A percentile compares a stretch with the other conserved stretches of the same genome.
phyloP scores from a whole-genome alignment of 2,113 vertebrate species.

The Sylvietta virens region DNA sequence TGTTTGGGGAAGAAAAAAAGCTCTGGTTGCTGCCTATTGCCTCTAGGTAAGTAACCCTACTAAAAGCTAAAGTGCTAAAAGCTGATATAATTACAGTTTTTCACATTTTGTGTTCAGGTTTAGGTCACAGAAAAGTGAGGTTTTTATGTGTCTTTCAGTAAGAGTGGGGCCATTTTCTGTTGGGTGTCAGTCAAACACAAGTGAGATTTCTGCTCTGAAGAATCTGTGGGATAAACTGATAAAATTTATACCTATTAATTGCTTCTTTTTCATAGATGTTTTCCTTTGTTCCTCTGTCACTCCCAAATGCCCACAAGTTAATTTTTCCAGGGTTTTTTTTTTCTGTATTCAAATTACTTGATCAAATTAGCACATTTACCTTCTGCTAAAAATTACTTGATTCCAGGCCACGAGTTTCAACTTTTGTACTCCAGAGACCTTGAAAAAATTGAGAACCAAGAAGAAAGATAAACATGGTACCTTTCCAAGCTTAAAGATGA shows the following conservation, averaged over 20 bases:
- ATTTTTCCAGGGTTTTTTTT: background rate
- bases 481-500: background rate
- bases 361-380: background rate
- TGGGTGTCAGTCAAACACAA: background rate
- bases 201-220: background rate
- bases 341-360: background rate
- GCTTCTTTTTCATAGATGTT: background rate
- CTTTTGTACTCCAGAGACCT: background rate
- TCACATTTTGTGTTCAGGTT: background rate
- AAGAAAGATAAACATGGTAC: background rate
- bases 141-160: background rate
- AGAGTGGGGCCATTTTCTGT: background rate
- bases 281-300: background rate
- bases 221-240: background rate
- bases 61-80: background rate
- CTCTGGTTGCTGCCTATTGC: conserved; percentile 91
- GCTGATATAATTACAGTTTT: background rate
- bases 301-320: background rate
- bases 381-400: background rate
- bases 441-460: background rate
- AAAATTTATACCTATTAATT: background rate
- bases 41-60: conserved; percentile 78
- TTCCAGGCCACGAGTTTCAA: background rate
- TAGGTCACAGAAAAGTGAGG: background rate
- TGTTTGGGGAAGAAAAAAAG: conserved; percentile 90